Evolutionary conservation across 2,888 invertebrate genomes (phyloP), one percentile per base, ranked within the genome.

Genomic region (Cheilosia vulpina): DNA sequence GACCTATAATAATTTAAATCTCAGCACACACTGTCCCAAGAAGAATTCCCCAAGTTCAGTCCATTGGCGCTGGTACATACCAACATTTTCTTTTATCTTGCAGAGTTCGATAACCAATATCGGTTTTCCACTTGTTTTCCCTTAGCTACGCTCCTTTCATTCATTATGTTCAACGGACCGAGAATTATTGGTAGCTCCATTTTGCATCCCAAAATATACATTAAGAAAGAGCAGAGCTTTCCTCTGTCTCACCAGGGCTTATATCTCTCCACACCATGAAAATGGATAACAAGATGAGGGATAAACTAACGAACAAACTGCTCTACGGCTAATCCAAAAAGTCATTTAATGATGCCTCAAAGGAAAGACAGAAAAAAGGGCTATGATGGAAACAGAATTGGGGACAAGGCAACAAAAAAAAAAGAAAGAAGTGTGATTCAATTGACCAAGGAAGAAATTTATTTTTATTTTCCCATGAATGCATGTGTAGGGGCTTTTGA

Each of bases 261-360:
- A 63, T 63, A 47, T 31, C 9, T 9, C 31, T 19, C 53, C 60
- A 69, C 62, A 68, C 47, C 78, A 71, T 72, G 52, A 62, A 71
- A 57, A 38, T 19, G 47, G 60, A 60, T 65, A 58, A 75, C 73
- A 79, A 73, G 75, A 79, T 75, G 65, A 84, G 55, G 73, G 69
- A 73, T 79, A 80, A 80, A 80, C 80, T 80, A 69, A 75, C 71
- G 57, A 78, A 78, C 78, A 72, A 78, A 71, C 80, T 63, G 62
- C 63, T 27, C 27, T 57, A 62, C 27, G 52, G 73, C 75, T 84
- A 84, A 79, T 79, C 63, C 69, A 63, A 52, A 84, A 75, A 73
- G 73, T 75, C 73, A 84, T 75, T 60, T 69, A 84, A 79, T 79
- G 83, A 84, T 79, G 73, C 73, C 52, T 75, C 73, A 68, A 53